Evolutionary conservation across 2,888 invertebrate species (phyloP).

Genomic region (Prenolepis imparis): DNA sequence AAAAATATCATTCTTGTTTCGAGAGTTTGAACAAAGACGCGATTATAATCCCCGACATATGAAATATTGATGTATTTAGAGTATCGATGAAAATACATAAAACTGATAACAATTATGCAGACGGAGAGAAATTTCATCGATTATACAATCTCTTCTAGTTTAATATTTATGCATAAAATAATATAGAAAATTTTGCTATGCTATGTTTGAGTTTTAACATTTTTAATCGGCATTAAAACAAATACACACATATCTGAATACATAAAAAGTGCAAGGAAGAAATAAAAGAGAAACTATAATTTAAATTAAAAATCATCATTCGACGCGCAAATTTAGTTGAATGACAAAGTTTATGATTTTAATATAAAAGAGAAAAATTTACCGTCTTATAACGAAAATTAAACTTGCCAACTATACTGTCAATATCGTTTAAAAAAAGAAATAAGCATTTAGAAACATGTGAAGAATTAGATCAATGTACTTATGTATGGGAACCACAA

Average conservation of each 20-base stretch:
- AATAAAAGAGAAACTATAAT: neutral
- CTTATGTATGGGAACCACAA: constrained; percentile 20
- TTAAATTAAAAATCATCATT: neutral
- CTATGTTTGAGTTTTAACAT: neutral
- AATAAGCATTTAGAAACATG: neutral
- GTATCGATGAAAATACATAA: neutral
- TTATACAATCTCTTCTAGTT: neutral
- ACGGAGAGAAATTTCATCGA: neutral
- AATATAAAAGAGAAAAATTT: constrained; percentile 14
- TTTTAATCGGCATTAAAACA: neutral
- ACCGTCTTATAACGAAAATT: neutral
- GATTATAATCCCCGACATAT: neutral
- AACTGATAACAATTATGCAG: neutral
- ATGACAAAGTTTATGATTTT: constrained; percentile 9
- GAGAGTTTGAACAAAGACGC: constrained; percentile 29
- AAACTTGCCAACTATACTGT: neutral
- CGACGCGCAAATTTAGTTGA: neutral
- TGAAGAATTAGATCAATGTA: constrained; percentile 49
- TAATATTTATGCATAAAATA: neutral
- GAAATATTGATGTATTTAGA: neutral
- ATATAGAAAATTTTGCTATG: neutral
- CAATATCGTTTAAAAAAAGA: neutral
- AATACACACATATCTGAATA: neutral
- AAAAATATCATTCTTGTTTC: constrained; percentile 54
- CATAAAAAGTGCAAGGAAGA: neutral